Base-by-base conservation (phyloP, 2,797 vertebrate species). In the Coracias cyanogaster region DNA sequence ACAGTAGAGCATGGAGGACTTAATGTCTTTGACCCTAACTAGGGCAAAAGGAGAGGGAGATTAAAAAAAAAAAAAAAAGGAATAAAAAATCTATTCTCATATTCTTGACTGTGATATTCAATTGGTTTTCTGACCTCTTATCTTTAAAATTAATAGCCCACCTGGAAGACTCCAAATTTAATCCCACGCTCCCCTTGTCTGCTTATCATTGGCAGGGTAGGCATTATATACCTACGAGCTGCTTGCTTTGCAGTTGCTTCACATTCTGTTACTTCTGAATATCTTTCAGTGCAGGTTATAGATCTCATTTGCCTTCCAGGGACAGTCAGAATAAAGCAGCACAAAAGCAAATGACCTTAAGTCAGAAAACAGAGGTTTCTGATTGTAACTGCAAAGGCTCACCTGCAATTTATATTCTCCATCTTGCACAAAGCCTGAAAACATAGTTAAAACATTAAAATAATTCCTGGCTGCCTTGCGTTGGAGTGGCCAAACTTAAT, bases 221-320 rank as follows among this genome's bases (percentile, higher is more conserved):
- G 41, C 33, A 73, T 84, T 86, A 78, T 31, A 39, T 39, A 90
- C 55, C 74, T 82, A 64, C 0, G 0, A 94, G 81, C 81, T 73
- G 55, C 57, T 73, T 95, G 54, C 67, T 94, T 71, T 71, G 88
- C 93, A 85, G 78, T 62, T 90, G 39, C 94, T 89, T 85, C 90
- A 80, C 86, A 95, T 95, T 88, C 80, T 86, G 52, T 89, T 95
- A 92, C 74, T 91, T 48, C 96, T 92, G 88, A 97, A 95, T 94
- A 95, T 96, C 93, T 94, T 96, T 96, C 72, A 58, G 81, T 20
- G 48, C 86, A 78, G 86, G 96, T 85, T 82, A 93, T 96, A 96
- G 92, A 97, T 97, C 96, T 96, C 94, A 74, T 94, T 96, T 96
- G 96, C 95, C 96, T 96, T 90, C 92, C 78, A 90, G 96, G 95